A percentile compares a stretch with the other conserved stretches of the same genome.
phyloP scores from a whole-genome alignment of 2,888 invertebrate species.

The Amiota minor region DNA sequence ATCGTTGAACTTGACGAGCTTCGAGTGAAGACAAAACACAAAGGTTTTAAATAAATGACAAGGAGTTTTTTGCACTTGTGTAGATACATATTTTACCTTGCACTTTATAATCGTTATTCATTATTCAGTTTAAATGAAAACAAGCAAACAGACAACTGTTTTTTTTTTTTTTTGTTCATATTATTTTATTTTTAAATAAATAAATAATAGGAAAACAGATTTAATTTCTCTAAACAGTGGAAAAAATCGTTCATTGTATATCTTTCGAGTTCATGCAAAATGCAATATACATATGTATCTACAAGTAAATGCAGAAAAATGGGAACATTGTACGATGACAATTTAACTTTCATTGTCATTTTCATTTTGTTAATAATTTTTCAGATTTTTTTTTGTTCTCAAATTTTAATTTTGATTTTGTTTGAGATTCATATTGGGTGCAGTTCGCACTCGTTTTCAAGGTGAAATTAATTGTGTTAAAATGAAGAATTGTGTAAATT shows the following conservation, averaged over 20 bases:
- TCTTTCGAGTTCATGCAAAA: no score
- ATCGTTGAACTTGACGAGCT: background rate
- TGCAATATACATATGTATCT: no score
- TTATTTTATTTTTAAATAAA: no score
- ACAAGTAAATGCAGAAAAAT: background rate
- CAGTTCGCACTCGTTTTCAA: constrained; percentile 22
- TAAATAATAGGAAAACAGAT: no score
- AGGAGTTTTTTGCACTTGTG: no score
- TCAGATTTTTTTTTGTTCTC: background rate
- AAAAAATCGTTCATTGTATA: no score
- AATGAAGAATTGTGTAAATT: background rate
- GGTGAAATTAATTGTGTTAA: constrained; percentile 15
- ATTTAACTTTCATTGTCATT: constrained; percentile 13
- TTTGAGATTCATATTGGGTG: background rate
- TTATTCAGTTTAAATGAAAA: no score
- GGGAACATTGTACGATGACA: background rate
- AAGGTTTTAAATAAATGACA: background rate
- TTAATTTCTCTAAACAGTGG: no score
- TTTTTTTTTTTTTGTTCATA: background rate
- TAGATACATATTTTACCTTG: no score
- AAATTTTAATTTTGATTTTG: background rate
- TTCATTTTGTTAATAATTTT: constrained; percentile 27
- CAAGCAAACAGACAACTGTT: background rate
- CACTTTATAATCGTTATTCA: no score
- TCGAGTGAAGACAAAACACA: background rate